Percentiles rank a stretch among this genome's conserved stretches.
phyloP scores from a whole-genome alignment of 2,797 vertebrate species.

The Eleutherodactylus coqui region DNA sequence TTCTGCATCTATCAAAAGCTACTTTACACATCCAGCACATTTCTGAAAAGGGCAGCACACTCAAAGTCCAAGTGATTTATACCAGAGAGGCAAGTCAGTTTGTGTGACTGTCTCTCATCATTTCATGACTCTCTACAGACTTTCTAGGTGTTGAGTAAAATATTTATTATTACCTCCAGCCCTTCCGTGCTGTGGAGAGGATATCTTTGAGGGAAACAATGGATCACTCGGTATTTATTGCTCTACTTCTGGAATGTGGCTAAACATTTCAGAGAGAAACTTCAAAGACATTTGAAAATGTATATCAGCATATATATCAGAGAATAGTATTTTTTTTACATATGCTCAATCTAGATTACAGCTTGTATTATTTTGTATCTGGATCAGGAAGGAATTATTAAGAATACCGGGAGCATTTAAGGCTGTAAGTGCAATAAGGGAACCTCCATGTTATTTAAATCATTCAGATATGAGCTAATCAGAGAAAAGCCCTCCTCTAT shows the following conservation, averaged over 20 bases:
- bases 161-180: constrained; percentile 26
- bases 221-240: neutral
- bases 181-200: constrained; percentile 22
- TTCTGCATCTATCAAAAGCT: constrained; percentile 42
- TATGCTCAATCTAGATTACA: neutral
- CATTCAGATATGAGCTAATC: neutral
- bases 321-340: neutral
- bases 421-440: neutral
- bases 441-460: neutral
- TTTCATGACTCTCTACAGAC: constrained; percentile 52
- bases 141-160: constrained; percentile 52
- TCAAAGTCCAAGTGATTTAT: constrained; percentile 36
- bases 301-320: neutral
- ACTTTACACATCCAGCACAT: neutral
- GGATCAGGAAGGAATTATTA: neutral
- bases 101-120: constrained; percentile 55
- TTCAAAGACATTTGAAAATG: neutral
- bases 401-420: neutral
- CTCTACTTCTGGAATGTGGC: neutral
- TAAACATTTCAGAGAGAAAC: neutral
- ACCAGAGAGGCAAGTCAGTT: constrained; percentile 34
- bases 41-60: constrained; percentile 41
- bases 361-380: neutral
- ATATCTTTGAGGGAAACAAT: neutral
- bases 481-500: neutral